Evolutionary conservation across 2,888 invertebrate genomes (phyloP), one percentile per base, ranked within the genome.

Genomic region (Halictus quadricinctus): DNA sequence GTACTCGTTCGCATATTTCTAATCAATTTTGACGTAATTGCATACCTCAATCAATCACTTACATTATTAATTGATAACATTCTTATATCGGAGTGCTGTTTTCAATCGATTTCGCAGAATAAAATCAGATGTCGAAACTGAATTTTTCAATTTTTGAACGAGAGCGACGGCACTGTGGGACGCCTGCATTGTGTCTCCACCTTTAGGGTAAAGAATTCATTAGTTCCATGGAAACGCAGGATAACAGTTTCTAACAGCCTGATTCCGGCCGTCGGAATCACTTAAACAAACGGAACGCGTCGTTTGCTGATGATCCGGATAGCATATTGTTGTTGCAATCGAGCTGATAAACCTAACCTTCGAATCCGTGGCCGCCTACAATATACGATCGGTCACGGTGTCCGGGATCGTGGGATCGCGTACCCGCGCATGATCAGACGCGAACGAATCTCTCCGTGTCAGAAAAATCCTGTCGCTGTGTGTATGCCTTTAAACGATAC

Each of bases 201-300:
- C 85, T 86, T 81, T 78, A 86, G 85, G n/a, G 0, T 8, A 29
- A 76, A 85, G 18, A 76, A 77, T 29, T 77, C 64, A 64, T 78
- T 50, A 84, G 80, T 84, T 84, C 84, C 85, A 80, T 80, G 48
- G 84, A 84, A 85, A 85, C 80, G 84, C 25, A 64, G 58, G 74
- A 66, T 85, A 85, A 80, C 80, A 76, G 80, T 78, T 73, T 66
- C 64, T 13, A 75, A 64, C 50, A 69, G 50, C 75, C 64, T 5
- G 0, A 54, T 76, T 54, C 15, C 36, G 48, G 48, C 2, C 21
- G 36, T 60, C 50, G 50, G 76, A 74, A 60, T 79, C 58, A 29
- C 69, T 83, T 73, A 41, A 80, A 84, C 72, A 54, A 64, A 72
- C 41, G 6, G 5, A n/a, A 58, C 73, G 48, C 50, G 75, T 79